Evolutionary conservation across 2,113 vertebrate species (phyloP).

Genomic region (Capreolus pygargus): DNA sequence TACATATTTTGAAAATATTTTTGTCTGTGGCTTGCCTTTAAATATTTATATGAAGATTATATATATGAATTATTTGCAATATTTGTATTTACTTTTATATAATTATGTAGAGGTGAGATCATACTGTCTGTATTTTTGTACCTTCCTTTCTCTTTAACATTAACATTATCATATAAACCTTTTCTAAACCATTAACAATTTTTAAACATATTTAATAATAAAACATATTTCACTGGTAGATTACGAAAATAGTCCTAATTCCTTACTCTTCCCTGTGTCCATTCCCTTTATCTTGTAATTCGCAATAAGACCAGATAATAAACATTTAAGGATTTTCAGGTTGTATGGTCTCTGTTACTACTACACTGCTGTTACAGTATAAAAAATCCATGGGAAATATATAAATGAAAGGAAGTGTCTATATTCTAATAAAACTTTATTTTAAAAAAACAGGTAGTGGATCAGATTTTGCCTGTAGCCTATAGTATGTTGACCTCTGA

Average conservation of each 20-base stretch:
- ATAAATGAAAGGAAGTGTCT: not conserved
- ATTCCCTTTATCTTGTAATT: not conserved
- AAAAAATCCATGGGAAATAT: not conserved
- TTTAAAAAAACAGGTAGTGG: not conserved
- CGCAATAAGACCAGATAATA: not conserved
- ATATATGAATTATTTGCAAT: not conserved
- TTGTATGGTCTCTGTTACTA: not conserved
- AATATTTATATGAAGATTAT: not conserved
- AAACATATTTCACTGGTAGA: not conserved
- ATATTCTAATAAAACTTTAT: not conserved
- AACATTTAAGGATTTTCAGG: not conserved
- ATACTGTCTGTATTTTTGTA: not conserved
- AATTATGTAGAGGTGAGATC: not conserved
- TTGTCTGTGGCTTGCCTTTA: not conserved
- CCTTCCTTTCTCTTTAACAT: not conserved
- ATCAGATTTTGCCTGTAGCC: not conserved
- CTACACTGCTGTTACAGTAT: not conserved
- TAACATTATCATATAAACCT: not conserved
- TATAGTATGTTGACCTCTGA: not conserved
- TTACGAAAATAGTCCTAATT: not conserved
- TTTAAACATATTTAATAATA: not conserved
- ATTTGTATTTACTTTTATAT: not conserved
- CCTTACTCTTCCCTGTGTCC: not conserved
- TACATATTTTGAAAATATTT: not conserved
- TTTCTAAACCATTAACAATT: not conserved